A percentile compares a stretch with the other conserved stretches of the same genome.
Evolutionary conservation across 1,140 invertebrate species (phyloP).

Genomic region (Drosophila serrata): DNA sequence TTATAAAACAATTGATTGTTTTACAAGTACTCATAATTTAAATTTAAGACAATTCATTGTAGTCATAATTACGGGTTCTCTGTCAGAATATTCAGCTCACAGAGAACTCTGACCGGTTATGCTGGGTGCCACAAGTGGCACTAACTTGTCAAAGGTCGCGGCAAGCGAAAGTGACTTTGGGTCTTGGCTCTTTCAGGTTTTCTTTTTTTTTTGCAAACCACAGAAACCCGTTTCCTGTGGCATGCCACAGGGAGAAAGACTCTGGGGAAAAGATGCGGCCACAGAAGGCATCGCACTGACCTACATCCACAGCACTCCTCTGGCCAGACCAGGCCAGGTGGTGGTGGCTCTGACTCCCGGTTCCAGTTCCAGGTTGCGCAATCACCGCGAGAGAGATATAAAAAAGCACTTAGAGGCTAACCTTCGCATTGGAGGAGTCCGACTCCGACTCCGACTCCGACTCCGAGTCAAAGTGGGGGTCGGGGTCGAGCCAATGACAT

Average conservation of each 20-base stretch:
- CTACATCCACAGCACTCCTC: conserved; percentile 46
- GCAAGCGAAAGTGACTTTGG: conserved; percentile 70
- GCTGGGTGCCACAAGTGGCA: conserved; percentile 48
- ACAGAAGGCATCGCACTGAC: conserved; percentile 53
- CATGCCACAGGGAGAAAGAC: conserved; percentile 65
- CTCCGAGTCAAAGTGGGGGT: background rate
- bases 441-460: background rate
- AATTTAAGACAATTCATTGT: background rate
- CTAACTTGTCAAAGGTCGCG: conserved; percentile 76
- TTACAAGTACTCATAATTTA: background rate
- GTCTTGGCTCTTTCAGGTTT: conserved; percentile 41
- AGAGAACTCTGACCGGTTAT: background rate
- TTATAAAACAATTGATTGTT: conserved; percentile 1
- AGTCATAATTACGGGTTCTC: background rate
- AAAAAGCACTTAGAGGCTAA: conserved; percentile 48
- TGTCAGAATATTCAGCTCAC: background rate
- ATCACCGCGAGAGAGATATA: conserved; percentile 27
- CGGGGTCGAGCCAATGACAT: conserved; percentile 68
- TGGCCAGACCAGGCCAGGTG: conserved; percentile 1
- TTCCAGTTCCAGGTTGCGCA: conserved; percentile 57
- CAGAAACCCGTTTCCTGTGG: conserved; percentile 70
- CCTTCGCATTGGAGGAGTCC: conserved; percentile 65
- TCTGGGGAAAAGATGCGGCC: conserved; percentile 40
- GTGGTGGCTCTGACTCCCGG: conserved; percentile 25
- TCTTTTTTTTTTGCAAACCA: conserved; percentile 32